phyloP scores from a whole-genome alignment of 2,888 invertebrate genomes.

The Timema podura region DNA sequence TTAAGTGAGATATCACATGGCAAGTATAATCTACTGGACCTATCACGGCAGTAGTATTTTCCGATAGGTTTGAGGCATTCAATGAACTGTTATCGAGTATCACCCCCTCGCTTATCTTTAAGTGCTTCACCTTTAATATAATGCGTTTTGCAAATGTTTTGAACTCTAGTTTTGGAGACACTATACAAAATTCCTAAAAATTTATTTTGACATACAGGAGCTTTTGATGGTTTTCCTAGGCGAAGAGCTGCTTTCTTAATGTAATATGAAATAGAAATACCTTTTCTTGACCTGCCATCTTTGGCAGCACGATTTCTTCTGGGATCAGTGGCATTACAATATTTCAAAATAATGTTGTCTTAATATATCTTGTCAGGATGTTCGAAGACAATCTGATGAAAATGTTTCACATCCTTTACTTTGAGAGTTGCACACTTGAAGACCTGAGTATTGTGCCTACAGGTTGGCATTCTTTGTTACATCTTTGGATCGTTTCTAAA shows the following conservation, averaged over 20 bases:
- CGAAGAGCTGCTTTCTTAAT: background rate
- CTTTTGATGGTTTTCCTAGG: background rate
- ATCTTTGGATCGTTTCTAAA: background rate
- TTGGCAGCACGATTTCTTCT: conserved; percentile 2
- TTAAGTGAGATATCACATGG: background rate
- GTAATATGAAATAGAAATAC: conserved; percentile 3
- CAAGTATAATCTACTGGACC: background rate
- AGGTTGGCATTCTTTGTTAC: background rate
- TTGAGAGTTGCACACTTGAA: background rate
- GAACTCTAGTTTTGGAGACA: background rate
- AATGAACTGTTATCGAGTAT: background rate
- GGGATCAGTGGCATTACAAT: background rate
- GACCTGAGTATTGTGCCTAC: background rate
- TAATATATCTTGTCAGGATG: background rate
- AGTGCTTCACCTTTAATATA: background rate
- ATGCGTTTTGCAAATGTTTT: conserved; percentile 3
- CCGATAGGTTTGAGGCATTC: background rate
- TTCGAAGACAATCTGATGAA: conserved; percentile 6
- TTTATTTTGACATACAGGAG: conserved; percentile 1
- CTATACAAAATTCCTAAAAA: conserved; percentile 2
- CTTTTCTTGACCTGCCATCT: no score
- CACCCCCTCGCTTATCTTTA: background rate
- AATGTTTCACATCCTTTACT: background rate
- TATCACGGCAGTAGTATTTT: background rate
- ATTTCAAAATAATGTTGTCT: background rate